These are phyloP conservation scores for Coturnix japonica DNA, from an alignment of 2,113 vertebrate species.

Conservation along the genomic window DNA sequence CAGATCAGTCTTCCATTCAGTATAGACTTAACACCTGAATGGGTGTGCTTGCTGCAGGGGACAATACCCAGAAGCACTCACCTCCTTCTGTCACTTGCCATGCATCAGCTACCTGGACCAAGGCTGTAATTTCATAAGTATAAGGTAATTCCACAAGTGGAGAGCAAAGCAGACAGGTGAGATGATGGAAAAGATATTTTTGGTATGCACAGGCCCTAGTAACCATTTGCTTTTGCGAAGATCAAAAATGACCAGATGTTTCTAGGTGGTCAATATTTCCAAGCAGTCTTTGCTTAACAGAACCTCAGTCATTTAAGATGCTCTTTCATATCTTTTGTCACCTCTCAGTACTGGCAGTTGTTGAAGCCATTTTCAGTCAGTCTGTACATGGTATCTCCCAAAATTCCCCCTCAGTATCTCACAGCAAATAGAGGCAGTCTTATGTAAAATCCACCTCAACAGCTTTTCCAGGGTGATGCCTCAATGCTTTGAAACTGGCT, in stretches of 20 bases:
- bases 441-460: background rate
- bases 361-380: background rate
- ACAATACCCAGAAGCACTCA: background rate
- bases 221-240: background rate
- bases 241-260: background rate
- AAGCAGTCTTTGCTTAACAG: background rate
- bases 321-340: background rate
- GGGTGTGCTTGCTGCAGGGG: background rate
- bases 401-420: background rate
- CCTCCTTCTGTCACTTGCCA: background rate
- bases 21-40: constrained; percentile 1
- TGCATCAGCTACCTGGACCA: background rate
- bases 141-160: background rate
- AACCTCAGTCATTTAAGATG: background rate
- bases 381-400: background rate
- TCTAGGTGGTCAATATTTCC: background rate
- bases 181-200: background rate
- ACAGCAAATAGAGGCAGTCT: background rate
- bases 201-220: background rate
- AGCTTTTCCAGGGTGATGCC: background rate
- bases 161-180: background rate
- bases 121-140: background rate
- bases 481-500: background rate
- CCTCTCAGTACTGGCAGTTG: background rate
- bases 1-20: constrained; percentile 1